Conservation (phyloP, 1,140 invertebrate genomes). For the Magallana ariakensis region DNA sequence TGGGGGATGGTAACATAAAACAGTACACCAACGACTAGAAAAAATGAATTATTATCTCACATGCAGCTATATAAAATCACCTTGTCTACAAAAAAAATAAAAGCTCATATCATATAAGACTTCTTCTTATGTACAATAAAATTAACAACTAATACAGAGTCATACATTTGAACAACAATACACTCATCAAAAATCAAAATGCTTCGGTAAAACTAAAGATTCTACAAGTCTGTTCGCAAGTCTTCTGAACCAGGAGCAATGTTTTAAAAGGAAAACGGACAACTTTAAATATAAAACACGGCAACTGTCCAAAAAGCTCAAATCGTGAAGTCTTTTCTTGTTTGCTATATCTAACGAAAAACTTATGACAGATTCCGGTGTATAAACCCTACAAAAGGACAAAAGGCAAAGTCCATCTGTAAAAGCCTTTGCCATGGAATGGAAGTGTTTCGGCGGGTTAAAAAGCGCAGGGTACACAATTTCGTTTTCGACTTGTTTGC, state of each 20-base stretch:
- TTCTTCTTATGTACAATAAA: too few relatives aligned
- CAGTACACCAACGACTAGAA: too few relatives aligned
- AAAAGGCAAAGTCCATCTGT: slow-evolving; percentile 60
- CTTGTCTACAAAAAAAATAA: too few relatives aligned
- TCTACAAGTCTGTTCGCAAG: slow-evolving; percentile 7
- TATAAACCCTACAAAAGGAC: slow-evolving; percentile 19
- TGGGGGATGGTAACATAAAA: too few relatives aligned
- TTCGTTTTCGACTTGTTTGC: slow-evolving; percentile 65
- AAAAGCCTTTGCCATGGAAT: slow-evolving; percentile 64
- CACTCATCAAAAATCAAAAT: not conserved
- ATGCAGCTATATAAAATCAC: too few relatives aligned
- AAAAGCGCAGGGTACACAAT: slow-evolving; percentile 61
- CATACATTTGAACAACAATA: too few relatives aligned
- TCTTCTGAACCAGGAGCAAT: not conserved
- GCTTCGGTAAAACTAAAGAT: not conserved
- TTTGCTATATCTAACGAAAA: slow-evolving; percentile 41
- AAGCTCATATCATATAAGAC: too few relatives aligned
- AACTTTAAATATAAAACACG: slow-evolving; percentile 45
- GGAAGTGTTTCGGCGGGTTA: slow-evolving; percentile 62
- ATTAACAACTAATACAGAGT: too few relatives aligned
- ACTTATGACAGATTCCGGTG: slow-evolving; percentile 49
- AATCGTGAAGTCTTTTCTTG: slow-evolving; percentile 18
- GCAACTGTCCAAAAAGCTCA: slow-evolving; percentile 17
- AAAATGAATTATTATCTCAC: too few relatives aligned
- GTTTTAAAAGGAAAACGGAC: slow-evolving; percentile 20